Evolutionary conservation across 2,888 invertebrate genomes (phyloP), one percentile per base, ranked within the genome.

Genomic region (Drosophila parthenogenetica): DNA sequence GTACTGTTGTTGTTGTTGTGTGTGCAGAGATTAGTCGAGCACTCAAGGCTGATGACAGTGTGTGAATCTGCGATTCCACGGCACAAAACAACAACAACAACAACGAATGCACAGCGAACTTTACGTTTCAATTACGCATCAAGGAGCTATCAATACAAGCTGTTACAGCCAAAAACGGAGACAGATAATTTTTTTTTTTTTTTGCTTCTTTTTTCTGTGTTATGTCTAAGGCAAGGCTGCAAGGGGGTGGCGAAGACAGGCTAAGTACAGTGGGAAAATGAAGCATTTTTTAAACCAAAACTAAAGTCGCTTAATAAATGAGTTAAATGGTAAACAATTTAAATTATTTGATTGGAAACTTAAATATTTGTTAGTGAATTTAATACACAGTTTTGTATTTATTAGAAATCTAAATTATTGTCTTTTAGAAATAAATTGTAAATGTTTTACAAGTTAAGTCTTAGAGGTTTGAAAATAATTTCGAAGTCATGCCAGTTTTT

Each of bases 71-170:
- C 35, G 40, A 75, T 35, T 55, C 48, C 51, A 45, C n/a, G 14
- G 29, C 42, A 58, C 60, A 72, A 70, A 67, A 68, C 53, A 66
- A 35, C 3, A 11, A 35, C 35, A 35, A 35, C 11, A 35, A 35
- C 35, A 35, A 42, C 29, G 55, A 61, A 70, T 69, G 69, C 69
- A 68, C 55, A 65, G 68, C 64, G 66, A 89, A 86, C 79, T 89
- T 87, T 74, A 89, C 89, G 89, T 87, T 89, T 87, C 87, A 87
- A 87, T 87, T 87, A 87, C 89, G 82, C 90, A 89, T 87, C 87
- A 87, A 89, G 77, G 69, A 87, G 87, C 87, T 81, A 89, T 87
- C 87, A 87, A 84, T 87, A 84, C 90, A 84, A 87, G 90, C 89
- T 87, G 87, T 87, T 79, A 72, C 89, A 68, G 48, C 32, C 61